Evolutionary conservation across 2,113 vertebrate genomes (phyloP).

Genomic region (Semnopithecus entellus): DNA sequence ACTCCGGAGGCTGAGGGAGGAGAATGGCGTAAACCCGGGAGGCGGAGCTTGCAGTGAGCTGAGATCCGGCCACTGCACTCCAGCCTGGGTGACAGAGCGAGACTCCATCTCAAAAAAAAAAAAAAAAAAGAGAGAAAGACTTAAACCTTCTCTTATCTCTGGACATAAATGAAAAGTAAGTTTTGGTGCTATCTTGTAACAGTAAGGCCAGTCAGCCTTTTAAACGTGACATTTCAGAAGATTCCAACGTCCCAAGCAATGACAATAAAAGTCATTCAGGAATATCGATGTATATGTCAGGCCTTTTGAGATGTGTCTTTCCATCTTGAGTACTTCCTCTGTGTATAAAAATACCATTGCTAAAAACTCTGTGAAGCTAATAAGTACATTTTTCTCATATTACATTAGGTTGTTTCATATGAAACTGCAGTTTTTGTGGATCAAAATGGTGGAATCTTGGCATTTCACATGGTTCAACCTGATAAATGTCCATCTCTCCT

Average conservation of each 20-base stretch:
- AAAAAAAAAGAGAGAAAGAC: background rate
- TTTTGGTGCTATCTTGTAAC: background rate
- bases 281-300: background rate
- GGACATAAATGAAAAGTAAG: background rate
- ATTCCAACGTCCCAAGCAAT: background rate
- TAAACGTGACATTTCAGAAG: background rate
- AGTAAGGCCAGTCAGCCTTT: background rate
- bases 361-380: background rate
- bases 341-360: background rate
- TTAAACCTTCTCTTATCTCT: background rate
- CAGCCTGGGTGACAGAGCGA: too few species aligned
- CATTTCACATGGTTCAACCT: background rate
- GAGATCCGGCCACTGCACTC: too few species aligned
- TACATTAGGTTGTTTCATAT: background rate
- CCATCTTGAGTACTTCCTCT: background rate
- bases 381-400: background rate
- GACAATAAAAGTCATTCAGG: background rate
- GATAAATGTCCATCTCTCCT: background rate
- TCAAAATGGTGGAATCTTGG: background rate
- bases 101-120: too few species aligned
- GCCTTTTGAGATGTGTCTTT: background rate
- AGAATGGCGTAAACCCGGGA: too few species aligned
- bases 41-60: too few species aligned
- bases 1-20: too few species aligned
- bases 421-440: background rate